These are phyloP conservation scores for Pitta sordida DNA, from an alignment of 2,113 vertebrate genomes.

Conservation along the genomic window DNA sequence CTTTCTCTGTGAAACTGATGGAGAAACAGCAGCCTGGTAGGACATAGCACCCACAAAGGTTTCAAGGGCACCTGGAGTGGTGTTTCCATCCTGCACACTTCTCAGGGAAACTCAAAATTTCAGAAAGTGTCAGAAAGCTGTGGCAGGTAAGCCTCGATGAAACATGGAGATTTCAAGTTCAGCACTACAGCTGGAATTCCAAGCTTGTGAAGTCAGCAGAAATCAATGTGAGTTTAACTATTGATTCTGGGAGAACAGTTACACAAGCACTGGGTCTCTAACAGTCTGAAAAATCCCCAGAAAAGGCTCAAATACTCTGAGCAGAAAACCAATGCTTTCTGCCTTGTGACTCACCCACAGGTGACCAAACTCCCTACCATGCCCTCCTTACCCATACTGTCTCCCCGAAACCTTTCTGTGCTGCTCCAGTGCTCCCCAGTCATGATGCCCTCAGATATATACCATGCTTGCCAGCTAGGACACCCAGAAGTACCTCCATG, in stretches of 20 bases:
- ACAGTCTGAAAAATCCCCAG: neutral
- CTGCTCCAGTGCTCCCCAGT: neutral
- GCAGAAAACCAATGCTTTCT: neutral
- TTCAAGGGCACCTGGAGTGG: neutral
- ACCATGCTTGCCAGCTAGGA: neutral
- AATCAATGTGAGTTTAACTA: neutral
- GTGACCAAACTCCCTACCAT: neutral
- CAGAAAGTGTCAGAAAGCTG: neutral
- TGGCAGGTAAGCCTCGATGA: neutral
- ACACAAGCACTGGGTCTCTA: neutral
- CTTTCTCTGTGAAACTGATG: neutral
- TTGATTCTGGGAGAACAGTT: neutral
- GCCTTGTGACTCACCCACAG: neutral
- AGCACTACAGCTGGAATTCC: neutral
- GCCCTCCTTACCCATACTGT: neutral
- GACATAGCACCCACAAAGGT: neutral
- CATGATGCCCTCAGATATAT: neutral
- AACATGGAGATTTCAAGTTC: neutral
- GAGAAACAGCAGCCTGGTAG: neutral
- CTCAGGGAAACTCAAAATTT: neutral
- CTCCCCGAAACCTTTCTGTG: neutral
- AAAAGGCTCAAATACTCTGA: neutral
- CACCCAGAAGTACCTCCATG: neutral
- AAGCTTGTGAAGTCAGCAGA: neutral
- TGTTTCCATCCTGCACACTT: fast-evolving